Evolutionary conservation across 2,797 vertebrate species (phyloP).

Genomic region (Phalloptychus januarius): DNA sequence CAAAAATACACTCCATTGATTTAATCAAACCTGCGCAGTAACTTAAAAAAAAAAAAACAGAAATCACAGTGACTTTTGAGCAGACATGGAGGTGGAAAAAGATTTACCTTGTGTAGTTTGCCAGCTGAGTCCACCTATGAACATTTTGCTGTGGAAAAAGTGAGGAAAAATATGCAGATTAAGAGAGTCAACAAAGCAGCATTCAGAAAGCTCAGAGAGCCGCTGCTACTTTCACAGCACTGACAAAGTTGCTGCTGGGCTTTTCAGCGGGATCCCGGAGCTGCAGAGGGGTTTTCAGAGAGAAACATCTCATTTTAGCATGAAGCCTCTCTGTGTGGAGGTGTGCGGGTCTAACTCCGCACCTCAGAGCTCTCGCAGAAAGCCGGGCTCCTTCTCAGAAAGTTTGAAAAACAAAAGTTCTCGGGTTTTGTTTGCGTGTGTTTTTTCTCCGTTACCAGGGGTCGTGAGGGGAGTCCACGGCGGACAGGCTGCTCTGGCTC

Average conservation of each 20-base stretch:
- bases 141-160: slow-evolving; percentile 91
- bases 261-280: slow-evolving; percentile 12
- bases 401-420: slow-evolving; percentile 41
- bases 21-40: slow-evolving; percentile 25
- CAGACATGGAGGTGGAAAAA: slow-evolving; percentile 39
- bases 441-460: slow-evolving; percentile 85
- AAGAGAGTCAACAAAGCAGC: slow-evolving; percentile 15
- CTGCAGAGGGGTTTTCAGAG: not conserved
- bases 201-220: slow-evolving; percentile 7
- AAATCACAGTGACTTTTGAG: slow-evolving; percentile 27
- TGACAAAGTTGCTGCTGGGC: slow-evolving; percentile 30
- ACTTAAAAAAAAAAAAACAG: slow-evolving; percentile 3
- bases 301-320: slow-evolving; percentile 36
- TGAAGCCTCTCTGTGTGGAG: slow-evolving; percentile 40
- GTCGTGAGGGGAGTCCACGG: slow-evolving; percentile 95
- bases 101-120: slow-evolving; percentile 97
- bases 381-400: slow-evolving; percentile 52
- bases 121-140: slow-evolving; percentile 98
- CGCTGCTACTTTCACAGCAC: not conserved
- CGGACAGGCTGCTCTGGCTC: slow-evolving; percentile 94
- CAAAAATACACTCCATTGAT: not conserved
- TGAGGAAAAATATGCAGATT: slow-evolving; percentile 41
- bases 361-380: slow-evolving; percentile 28
- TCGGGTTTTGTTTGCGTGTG: not conserved
- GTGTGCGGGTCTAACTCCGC: slow-evolving; percentile 30